Percentiles rank a stretch among this genome's conserved stretches.
phyloP scores from a whole-genome alignment of 2,797 vertebrate species.

The Microctenopoma lineatum region DNA sequence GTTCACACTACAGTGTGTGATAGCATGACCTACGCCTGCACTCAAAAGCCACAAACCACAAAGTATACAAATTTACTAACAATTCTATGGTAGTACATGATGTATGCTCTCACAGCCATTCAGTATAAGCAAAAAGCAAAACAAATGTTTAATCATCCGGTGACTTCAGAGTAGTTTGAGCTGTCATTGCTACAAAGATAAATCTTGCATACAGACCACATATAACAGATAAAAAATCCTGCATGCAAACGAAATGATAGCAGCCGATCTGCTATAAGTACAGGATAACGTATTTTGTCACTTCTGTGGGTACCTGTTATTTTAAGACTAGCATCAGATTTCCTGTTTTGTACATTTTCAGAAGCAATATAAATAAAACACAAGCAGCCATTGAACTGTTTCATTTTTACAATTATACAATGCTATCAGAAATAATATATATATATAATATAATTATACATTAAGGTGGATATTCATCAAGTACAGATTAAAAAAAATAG shows the following conservation, averaged over 20 bases:
- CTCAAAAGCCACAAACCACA: not conserved
- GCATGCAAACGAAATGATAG: constrained; percentile 3
- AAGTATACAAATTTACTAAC: not conserved
- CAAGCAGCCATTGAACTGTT: not conserved
- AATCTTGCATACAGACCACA: constrained; percentile 15
- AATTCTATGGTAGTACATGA: not conserved
- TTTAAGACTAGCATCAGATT: not conserved
- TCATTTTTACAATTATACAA: constrained; percentile 3
- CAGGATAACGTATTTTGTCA: not conserved
- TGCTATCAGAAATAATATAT: not conserved
- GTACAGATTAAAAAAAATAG: not conserved
- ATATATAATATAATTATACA: not conserved
- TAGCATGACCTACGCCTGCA: constrained; percentile 1
- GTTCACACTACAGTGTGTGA: constrained; percentile 7
- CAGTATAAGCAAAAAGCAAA: not conserved
- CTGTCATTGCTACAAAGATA: constrained; percentile 3
- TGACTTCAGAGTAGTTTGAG: not conserved
- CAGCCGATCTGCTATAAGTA: constrained; percentile 2
- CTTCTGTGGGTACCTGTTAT: not conserved
- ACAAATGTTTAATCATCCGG: constrained; percentile 4
- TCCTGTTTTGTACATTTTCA: constrained; percentile 9
- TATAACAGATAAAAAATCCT: not conserved
- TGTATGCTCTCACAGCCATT: not conserved
- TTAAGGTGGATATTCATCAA: constrained; percentile 17
- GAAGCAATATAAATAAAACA: constrained; percentile 3